Conservation (phyloP, 2,797 vertebrate species). For the Gastrophryne carolinensis region DNA sequence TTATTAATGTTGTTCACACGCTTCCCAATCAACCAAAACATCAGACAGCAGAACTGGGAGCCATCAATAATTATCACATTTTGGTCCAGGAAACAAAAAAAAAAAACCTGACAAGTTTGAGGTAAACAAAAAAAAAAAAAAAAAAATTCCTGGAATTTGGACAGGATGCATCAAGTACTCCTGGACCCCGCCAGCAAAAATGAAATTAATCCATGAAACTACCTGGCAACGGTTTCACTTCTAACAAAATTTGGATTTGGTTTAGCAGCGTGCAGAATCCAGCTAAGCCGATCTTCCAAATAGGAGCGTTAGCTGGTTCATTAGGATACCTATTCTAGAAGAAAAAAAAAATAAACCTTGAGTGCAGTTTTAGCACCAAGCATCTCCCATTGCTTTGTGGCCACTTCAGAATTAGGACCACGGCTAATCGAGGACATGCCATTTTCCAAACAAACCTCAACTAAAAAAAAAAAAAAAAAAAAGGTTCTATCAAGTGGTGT, state of each 20-base stretch:
- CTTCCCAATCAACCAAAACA: conserved; percentile 55
- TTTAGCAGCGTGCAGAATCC: conserved; percentile 72
- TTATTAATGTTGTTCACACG: conserved; percentile 57
- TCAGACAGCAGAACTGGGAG: conserved; percentile 61
- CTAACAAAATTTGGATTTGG: conserved; percentile 69
- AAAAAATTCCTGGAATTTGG: conserved; percentile 65
- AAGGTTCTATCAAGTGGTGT: conserved; percentile 27
- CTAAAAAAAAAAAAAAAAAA: background rate
- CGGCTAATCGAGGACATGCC: background rate
- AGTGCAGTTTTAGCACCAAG: background rate
- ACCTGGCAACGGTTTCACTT: conserved; percentile 52
- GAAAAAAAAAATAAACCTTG: background rate
- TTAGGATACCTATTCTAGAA: background rate
- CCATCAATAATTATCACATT: conserved; percentile 62
- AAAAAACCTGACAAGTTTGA: conserved; percentile 20
- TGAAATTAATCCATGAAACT: conserved; percentile 52
- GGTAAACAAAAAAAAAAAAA: conserved; percentile 10
- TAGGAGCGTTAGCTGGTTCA: conserved; percentile 66
- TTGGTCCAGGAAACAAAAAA: conserved; percentile 64
- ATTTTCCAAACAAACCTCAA: conserved; percentile 14
- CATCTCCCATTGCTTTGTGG: background rate
- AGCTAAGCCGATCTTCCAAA: conserved; percentile 65
- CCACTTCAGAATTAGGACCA: background rate
- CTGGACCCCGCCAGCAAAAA: conserved; percentile 64
- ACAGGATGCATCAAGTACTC: conserved; percentile 68